These are phyloP conservation scores for Buphagus erythrorhynchus DNA, from an alignment of 2,797 vertebrate genomes.

Conservation along the genomic window DNA sequence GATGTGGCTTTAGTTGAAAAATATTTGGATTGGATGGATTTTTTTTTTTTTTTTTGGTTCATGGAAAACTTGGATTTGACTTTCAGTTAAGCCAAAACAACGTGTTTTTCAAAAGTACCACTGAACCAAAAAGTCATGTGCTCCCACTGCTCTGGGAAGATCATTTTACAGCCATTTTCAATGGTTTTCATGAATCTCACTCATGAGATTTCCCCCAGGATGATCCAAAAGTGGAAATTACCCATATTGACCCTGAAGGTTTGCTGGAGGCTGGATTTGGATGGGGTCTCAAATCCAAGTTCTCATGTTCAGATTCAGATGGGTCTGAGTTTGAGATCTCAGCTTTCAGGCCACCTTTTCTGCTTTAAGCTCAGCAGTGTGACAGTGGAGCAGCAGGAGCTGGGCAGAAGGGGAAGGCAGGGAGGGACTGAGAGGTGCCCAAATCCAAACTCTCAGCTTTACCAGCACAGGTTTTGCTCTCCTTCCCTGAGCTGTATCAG, in stretches of 20 bases:
- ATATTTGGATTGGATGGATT: neutral
- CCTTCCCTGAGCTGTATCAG: neutral
- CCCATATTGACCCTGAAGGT: neutral
- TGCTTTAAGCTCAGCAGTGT: neutral
- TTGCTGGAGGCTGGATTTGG: neutral
- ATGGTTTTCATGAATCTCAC: neutral
- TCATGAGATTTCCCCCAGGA: neutral
- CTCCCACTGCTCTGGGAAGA: neutral
- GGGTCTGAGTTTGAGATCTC: neutral
- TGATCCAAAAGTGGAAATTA: neutral
- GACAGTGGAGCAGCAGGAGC: neutral
- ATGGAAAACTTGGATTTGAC: neutral
- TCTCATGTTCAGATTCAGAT: neutral
- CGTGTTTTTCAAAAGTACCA: neutral
- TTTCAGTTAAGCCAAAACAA: neutral
- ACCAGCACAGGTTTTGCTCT: neutral
- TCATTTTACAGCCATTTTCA: neutral
- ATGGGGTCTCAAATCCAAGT: neutral
- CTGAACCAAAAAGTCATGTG: constrained; percentile 7
- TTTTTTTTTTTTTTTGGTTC: neutral
- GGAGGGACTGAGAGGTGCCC: neutral
- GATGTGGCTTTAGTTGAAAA: neutral
- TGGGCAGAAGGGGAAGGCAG: neutral
- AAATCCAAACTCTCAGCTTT: neutral
- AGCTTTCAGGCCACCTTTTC: neutral